Evolutionary conservation across 2,113 vertebrate species (phyloP), one percentile per base, ranked within the genome.

Genomic region (Vireo altiloquus): DNA sequence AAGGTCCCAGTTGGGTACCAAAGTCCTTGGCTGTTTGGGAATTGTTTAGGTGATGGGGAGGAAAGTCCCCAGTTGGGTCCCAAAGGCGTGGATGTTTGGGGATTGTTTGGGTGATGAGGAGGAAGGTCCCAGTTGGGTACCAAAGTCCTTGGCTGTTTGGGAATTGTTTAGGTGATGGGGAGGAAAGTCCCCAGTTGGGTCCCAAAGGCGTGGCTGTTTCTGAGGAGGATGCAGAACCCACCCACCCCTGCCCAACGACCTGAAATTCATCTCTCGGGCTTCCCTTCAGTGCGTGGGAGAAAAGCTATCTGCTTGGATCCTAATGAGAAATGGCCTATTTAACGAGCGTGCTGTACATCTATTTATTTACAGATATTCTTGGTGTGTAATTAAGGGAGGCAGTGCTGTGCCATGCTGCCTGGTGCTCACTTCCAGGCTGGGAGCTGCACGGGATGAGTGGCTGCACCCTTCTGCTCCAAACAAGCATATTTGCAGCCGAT

Each of bases 401-500:
- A 65, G 68, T 76, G 93, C 82, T 24, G 21, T 49, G 71, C 40
- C 4, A 25, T 46, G 69, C 74, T 91, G 61, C 79, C 60, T 37
- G 63, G 59, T 82, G 85, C 66, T 95, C 35, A 3, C 64, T 95
- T 50, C 4, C 71, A 69, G 84, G 72, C 87, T 50, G 59, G 56
- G 64, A 74, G 23, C 75, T 81, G 80, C 13, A 0, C 23, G n/a
- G 61, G 82, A 63, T 63, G 68, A 54, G 50, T 81, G 91, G 33
- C 74, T 13, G 35, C 47, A 11, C 63, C 83, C 9, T 75, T 79
- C 85, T 93, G 82, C 35, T 79, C 28, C 10, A 5, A 69, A 81
- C 89, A 74, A 75, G 79, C 79, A 17, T 13, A 28, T 88, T 13
- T 74, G 75, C 56, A 63, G 87, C 64, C 95, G 94, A 94, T 96